A percentile compares a stretch with the other conserved stretches of the same genome.
These are phyloP conservation scores for Poecilia latipinna DNA, from an alignment of 2,113 vertebrate species.

Conservation along the genomic window DNA sequence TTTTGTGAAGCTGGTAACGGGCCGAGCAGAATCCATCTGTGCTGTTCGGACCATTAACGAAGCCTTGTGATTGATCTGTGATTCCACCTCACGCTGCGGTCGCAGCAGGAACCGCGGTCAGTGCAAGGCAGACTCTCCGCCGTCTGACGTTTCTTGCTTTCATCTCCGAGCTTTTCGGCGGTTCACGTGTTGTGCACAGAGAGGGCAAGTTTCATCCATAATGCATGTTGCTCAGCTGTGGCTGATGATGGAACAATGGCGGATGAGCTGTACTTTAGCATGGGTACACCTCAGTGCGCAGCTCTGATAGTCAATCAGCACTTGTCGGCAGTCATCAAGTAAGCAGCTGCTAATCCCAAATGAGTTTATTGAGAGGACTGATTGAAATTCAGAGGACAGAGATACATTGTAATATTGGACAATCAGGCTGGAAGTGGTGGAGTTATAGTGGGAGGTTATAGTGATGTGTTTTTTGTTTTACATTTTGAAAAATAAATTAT, in stretches of 20 bases:
- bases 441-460: not conserved
- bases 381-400: slow-evolving; percentile 57
- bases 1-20: slow-evolving; percentile 45
- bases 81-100: slow-evolving; percentile 53
- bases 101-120: slow-evolving; percentile 70
- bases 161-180: slow-evolving; percentile 44
- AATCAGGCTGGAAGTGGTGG: not conserved
- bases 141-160: slow-evolving; percentile 42
- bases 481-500: not conserved
- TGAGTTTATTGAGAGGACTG: slow-evolving; percentile 62
- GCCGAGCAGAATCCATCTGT: slow-evolving; percentile 23
- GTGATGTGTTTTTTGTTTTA: not conserved
- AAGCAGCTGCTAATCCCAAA: slow-evolving; percentile 37
- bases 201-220: slow-evolving; percentile 58
- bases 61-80: slow-evolving; percentile 58
- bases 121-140: slow-evolving; percentile 27
- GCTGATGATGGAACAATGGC: slow-evolving; percentile 44
- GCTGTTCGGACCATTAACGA: slow-evolving; percentile 54
- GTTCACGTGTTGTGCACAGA: slow-evolving; percentile 40
- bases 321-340: slow-evolving; percentile 10
- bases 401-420: slow-evolving; percentile 3
- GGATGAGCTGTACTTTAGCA: slow-evolving; percentile 11
- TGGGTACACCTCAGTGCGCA: slow-evolving; percentile 1
- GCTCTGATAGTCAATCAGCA: slow-evolving; percentile 33
- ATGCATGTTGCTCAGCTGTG: slow-evolving; percentile 44